Conservation (phyloP, 2,888 invertebrate species). For the Drosophila incognita region DNA sequence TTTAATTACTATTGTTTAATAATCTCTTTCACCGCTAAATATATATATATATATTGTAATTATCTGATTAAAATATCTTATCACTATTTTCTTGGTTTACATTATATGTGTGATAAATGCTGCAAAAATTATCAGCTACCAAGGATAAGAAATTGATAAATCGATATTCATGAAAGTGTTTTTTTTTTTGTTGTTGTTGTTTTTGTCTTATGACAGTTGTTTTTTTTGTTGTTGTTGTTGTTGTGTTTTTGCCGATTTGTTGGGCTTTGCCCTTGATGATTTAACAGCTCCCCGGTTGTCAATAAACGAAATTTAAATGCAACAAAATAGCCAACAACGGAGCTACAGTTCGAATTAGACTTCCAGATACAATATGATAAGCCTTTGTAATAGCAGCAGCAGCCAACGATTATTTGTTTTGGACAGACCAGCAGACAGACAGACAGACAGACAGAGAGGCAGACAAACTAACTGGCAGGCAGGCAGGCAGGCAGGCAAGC, state of each 20-base stretch:
- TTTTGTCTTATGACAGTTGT: background rate
- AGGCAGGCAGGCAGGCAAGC: background rate
- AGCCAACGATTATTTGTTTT: constrained; percentile 68
- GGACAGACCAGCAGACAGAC: constrained; percentile 1
- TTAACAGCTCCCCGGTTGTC: constrained; percentile 74
- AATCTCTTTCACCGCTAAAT: background rate
- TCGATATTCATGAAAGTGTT: constrained; percentile 15
- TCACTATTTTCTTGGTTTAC: background rate
- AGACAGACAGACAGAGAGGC: background rate
- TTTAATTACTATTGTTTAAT: background rate
- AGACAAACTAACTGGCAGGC: background rate
- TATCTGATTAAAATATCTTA: background rate
- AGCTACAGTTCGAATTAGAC: constrained; percentile 64
- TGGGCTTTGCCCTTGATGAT: constrained; percentile 51
- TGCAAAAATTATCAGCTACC: background rate
- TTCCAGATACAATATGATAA: constrained; percentile 71
- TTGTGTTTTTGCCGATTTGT: constrained; percentile 18
- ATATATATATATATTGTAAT: background rate
- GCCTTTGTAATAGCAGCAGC: constrained; percentile 57
- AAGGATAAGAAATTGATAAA: background rate
- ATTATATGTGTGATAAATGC: background rate
- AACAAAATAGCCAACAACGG: constrained; percentile 37
- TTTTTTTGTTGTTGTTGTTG: background rate
- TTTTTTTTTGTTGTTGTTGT: background rate
- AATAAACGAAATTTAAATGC: constrained; percentile 78